Base-by-base conservation (phyloP, 2,888 invertebrate species). In the Ischnus inquisitorius region DNA sequence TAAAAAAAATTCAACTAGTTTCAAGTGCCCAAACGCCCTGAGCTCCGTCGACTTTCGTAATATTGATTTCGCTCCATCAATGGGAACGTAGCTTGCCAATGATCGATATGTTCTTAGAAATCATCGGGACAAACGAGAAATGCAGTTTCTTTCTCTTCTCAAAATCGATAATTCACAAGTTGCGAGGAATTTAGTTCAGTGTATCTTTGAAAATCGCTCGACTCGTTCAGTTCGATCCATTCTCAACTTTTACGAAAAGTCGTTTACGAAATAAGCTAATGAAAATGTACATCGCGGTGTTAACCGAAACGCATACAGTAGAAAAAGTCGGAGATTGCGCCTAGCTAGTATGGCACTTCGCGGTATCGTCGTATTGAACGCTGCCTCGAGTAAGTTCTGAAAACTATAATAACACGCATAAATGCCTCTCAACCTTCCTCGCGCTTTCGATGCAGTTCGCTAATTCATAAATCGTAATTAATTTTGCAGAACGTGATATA, bases 391-490 rank as follows among this genome's bases (percentile, higher is more conserved):
- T n/a, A n/a, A n/a, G n/a, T n/a, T n/a, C n/a, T n/a, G n/a, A n/a
- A n/a, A n/a, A n/a, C n/a, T n/a, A n/a, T n/a, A n/a, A n/a, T n/a
- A n/a, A n/a, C n/a, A n/a, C n/a, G n/a, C n/a, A n/a, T n/a, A n/a
- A n/a, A n/a, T n/a, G n/a, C n/a, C n/a, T n/a, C n/a, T n/a, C n/a
- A n/a, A n/a, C n/a, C n/a, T n/a, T n/a, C n/a, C n/a, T n/a, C n/a
- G n/a, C n/a, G 10, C 14, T 54, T 72, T 28, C 54, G 54, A 64
- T 25, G 64, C 51, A 25, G n/a, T 14, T 65, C 28, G 71, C 46
- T 74, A 51, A 76, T 80, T 46, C 60, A 28, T 76, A 51, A 51
- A 48, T 75, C 43, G 62, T 62, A 25, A 81, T 81, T 81, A 39
- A 76, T 64, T 64, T 22, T 16, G 54, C 28, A 25, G 41, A 28